A percentile compares a stretch with the other conserved stretches of the same genome.
Evolutionary conservation across 2,888 invertebrate genomes (phyloP).

Genomic region (Cylloceria caligata): DNA sequence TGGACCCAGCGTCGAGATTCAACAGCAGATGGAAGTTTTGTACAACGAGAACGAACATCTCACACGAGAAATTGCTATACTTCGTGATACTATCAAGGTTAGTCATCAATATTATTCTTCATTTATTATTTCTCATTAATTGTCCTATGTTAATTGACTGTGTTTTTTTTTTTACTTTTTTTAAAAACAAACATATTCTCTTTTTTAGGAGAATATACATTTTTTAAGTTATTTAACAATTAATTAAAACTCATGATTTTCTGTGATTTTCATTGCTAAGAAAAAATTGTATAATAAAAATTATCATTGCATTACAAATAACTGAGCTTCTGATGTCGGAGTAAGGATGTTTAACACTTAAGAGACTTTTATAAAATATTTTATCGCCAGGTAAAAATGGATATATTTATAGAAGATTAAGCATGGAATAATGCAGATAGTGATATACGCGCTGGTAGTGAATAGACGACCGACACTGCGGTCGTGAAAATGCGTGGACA

Average conservation of each 20-base stretch:
- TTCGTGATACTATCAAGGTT: slow-evolving; percentile 97
- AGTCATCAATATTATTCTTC: background rate
- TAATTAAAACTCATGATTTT: background rate
- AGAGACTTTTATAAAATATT: background rate
- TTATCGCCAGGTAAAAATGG: background rate
- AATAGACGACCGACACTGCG: background rate
- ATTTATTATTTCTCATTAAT: background rate
- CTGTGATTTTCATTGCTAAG: background rate
- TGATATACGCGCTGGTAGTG: background rate
- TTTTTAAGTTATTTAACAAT: background rate
- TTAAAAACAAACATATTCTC: background rate
- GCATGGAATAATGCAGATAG: slow-evolving; percentile 12
- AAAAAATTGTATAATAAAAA: background rate
- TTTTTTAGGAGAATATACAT: too few species aligned
- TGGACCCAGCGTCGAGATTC: slow-evolving; percentile 95
- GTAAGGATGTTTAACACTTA: background rate
- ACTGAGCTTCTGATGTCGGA: background rate
- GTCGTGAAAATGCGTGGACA: background rate
- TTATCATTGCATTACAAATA: background rate
- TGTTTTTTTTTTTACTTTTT: background rate
- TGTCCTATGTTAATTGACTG: background rate
- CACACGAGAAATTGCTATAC: slow-evolving; percentile 95
- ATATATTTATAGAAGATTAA: slow-evolving; percentile 6
- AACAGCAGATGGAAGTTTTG: slow-evolving; percentile 96
- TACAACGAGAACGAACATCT: slow-evolving; percentile 98